A percentile compares a stretch with the other conserved stretches of the same genome.
These are phyloP conservation scores for Magallana nippona DNA, from an alignment of 2,888 invertebrate species.

Conservation along the genomic window DNA sequence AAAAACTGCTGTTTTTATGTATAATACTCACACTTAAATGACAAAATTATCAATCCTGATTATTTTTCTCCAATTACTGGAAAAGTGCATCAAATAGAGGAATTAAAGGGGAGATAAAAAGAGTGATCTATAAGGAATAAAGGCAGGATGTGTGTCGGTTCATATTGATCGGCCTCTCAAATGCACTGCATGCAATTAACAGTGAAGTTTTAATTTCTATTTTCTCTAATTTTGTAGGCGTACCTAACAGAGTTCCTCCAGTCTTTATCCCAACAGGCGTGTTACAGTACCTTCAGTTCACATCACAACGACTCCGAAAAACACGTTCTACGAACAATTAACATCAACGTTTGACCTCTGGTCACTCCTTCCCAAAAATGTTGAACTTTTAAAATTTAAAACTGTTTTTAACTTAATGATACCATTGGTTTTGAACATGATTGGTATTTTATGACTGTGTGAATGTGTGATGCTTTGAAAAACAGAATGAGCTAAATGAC, in stretches of 20 bases:
- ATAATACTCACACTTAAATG: no score
- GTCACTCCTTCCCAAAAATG: background rate
- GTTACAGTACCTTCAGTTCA: slow-evolving; percentile 83
- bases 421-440: background rate
- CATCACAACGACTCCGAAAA: slow-evolving; percentile 84
- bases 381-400: background rate
- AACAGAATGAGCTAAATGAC: background rate
- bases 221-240: slow-evolving; percentile 78
- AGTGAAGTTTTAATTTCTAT: no score
- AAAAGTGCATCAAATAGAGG: no score
- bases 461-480: background rate
- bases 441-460: background rate
- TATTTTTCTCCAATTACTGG: no score
- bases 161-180: no score
- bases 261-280: slow-evolving; percentile 84
- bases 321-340: slow-evolving; percentile 80
- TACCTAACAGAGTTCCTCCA: slow-evolving; percentile 85
- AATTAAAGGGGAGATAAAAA: no score
- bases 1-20: no score
- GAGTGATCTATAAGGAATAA: no score
- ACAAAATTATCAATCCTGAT: no score
- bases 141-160: no score
- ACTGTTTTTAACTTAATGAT: background rate
- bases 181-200: no score
- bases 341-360: slow-evolving; percentile 60